Evolutionary conservation across 2,888 invertebrate species (phyloP).

Genomic region (Tachina grossa): DNA sequence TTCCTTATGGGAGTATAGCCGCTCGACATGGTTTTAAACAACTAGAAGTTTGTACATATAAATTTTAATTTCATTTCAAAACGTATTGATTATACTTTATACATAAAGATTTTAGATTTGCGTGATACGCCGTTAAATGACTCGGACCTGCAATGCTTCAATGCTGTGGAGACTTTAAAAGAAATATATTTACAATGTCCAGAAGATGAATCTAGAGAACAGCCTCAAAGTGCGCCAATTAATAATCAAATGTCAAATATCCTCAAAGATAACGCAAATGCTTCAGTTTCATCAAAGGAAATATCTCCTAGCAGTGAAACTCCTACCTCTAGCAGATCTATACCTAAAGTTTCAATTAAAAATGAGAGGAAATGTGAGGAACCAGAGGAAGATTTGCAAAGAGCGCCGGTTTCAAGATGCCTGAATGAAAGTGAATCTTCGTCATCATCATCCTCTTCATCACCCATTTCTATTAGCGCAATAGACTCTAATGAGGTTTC

Average conservation of each 20-base stretch:
- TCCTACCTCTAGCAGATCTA: constrained; percentile 12
- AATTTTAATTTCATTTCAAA: not conserved
- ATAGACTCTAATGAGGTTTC: constrained; percentile 27
- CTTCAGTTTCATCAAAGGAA: constrained; percentile 37
- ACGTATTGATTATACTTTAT: not conserved
- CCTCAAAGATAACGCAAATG: not conserved
- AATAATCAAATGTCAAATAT: constrained; percentile 4
- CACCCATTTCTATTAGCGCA: constrained; percentile 11
- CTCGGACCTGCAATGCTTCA: constrained; percentile 85
- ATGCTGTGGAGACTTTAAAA: constrained; percentile 83
- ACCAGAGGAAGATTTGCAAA: not conserved
- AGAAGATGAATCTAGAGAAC: constrained; percentile 8
- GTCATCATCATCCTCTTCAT: constrained; percentile 69
- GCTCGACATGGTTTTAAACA: constrained; percentile 87
- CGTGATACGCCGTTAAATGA: constrained; percentile 85
- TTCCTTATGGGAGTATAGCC: constrained; percentile 90
- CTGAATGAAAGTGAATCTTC: constrained; percentile 46
- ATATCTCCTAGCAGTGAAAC: not conserved
- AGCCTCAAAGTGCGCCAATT: not conserved
- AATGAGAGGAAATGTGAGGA: constrained; percentile 3
- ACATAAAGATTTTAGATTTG: constrained; percentile 83
- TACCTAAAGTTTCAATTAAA: not conserved
- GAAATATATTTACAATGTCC: constrained; percentile 84
- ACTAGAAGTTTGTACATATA: constrained; percentile 76
- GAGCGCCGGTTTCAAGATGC: not conserved